Evolutionary conservation across 2,797 vertebrate species (phyloP).

Genomic region (Paguma larvata): DNA sequence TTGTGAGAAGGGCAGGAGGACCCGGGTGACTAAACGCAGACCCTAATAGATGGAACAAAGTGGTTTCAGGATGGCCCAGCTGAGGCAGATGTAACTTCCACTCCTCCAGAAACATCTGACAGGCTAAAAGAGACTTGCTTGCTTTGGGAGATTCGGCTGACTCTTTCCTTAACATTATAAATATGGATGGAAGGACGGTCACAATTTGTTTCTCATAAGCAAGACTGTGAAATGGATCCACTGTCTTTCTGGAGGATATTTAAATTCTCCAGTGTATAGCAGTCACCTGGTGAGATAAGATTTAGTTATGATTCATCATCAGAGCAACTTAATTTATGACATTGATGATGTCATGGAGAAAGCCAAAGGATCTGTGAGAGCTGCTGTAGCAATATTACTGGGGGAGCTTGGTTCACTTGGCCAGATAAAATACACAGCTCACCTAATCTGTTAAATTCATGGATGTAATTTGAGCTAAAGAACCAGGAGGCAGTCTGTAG

Average conservation of each 20-base stretch:
- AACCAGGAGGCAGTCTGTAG: not conserved
- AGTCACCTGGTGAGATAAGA: conserved; percentile 59
- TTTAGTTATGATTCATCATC: conserved; percentile 67
- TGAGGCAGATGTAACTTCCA: not conserved
- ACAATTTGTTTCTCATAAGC: not conserved
- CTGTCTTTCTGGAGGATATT: not conserved
- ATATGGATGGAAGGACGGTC: not conserved
- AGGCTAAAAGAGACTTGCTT: not conserved
- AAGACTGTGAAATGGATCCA: not conserved
- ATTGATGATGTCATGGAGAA: not conserved
- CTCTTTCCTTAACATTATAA: not conserved
- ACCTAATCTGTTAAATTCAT: not conserved
- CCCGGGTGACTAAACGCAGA: not conserved
- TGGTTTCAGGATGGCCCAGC: not conserved
- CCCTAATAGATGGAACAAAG: not conserved
- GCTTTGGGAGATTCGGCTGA: not conserved
- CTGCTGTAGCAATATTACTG: not conserved
- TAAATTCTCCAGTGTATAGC: not conserved
- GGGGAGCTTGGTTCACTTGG: not conserved
- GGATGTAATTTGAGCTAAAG: not conserved
- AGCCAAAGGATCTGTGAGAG: not conserved
- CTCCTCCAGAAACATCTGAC: not conserved
- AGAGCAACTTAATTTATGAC: not conserved
- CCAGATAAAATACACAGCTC: not conserved
- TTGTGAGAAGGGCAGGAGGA: not conserved